Conservation (phyloP, 2,888 invertebrate genomes). For the Eugnorisma glareosa region DNA sequence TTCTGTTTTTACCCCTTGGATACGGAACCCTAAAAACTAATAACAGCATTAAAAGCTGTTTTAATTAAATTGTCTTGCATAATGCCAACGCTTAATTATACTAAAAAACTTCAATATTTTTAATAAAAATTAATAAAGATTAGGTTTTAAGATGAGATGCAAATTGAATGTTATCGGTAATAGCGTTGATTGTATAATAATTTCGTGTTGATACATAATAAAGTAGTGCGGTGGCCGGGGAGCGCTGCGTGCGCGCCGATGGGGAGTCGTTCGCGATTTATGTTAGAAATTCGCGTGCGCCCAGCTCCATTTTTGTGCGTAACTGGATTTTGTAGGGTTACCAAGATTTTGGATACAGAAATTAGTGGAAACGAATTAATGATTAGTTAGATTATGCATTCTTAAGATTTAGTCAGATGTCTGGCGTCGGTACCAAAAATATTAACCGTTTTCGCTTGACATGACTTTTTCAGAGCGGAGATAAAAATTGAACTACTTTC, state of each 20-base stretch:
- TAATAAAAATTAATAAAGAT: constrained; percentile 55
- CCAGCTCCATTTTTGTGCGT: constrained; percentile 79
- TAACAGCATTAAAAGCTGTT: constrained; percentile 3
- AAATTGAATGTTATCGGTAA: constrained; percentile 72
- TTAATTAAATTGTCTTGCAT: constrained; percentile 33
- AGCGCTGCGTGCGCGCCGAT: constrained; percentile 78
- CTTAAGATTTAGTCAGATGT: neutral
- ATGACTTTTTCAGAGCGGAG: too few species aligned
- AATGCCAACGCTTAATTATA: constrained; percentile 36
- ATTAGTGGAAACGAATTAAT: neutral
- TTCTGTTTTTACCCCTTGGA: too few species aligned
- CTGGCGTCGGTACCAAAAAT: too few species aligned
- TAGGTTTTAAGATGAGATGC: constrained; percentile 63
- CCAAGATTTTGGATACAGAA: constrained; percentile 1
- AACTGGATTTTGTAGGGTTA: constrained; percentile 76
- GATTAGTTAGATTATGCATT: neutral
- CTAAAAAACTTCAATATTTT: constrained; percentile 47
- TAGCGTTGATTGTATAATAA: constrained; percentile 75
- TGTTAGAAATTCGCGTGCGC: constrained; percentile 79
- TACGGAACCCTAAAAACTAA: too few species aligned
- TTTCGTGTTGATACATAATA: constrained; percentile 81
- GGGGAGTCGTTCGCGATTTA: constrained; percentile 77
- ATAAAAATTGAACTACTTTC: neutral
- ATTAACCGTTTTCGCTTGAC: neutral
- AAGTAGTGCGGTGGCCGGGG: constrained; percentile 69